Conservation (phyloP, 2,888 invertebrate genomes). For the Chouioia cunea region DNA sequence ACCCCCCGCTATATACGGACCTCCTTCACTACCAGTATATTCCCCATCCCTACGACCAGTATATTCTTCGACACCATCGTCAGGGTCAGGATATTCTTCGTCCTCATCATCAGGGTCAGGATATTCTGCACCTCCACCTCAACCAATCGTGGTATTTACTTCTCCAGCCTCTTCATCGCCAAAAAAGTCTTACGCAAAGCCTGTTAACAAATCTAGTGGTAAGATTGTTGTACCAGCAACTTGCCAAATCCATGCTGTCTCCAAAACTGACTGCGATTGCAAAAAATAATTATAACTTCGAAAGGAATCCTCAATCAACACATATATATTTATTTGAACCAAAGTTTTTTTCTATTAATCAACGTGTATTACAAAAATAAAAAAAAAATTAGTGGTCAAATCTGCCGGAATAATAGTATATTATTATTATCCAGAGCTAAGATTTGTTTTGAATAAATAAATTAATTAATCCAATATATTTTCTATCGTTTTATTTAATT, state of each 20-base stretch:
- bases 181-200: too few relatives aligned
- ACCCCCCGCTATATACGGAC: background rate
- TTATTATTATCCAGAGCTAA: conserved; percentile 20
- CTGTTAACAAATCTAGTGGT: background rate
- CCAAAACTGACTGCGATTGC: conserved; percentile 26
- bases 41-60: conserved; percentile 15
- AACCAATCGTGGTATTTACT: background rate
- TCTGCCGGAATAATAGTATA: conserved; percentile 23
- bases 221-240: background rate
- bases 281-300: conserved; percentile 19
- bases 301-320: conserved; percentile 5
- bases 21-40: conserved; percentile 1
- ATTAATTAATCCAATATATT: background rate
- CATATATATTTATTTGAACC: conserved; percentile 18
- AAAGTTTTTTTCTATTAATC: background rate
- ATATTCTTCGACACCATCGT: background rate
- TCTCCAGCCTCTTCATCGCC: background rate
- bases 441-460: conserved; percentile 24
- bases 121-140: background rate
- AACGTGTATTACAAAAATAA: background rate
- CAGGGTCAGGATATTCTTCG: background rate
- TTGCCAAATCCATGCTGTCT: conserved; percentile 30
- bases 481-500: too few relatives aligned
- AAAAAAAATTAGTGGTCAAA: conserved; percentile 9
- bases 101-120: conserved; percentile 7